Percentiles rank a stretch among this genome's conserved stretches.
Evolutionary conservation across 2,113 vertebrate genomes (phyloP).

Genomic region (Polypterus bichir): DNA sequence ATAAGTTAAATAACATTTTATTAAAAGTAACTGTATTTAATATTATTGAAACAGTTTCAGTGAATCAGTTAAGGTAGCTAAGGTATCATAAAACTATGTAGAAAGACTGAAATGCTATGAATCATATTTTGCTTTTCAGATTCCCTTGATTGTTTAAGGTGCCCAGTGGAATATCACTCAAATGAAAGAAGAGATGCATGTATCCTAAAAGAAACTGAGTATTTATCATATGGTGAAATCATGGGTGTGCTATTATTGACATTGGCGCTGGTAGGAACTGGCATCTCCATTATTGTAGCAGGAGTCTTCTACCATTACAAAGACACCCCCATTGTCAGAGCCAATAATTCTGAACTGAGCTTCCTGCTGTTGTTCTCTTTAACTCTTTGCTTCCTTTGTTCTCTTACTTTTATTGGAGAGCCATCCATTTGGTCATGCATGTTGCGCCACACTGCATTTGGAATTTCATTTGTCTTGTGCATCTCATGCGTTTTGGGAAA

Average conservation of each 20-base stretch:
- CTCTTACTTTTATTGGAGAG: constrained; percentile 4
- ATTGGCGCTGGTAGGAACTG: background rate
- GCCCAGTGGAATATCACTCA: constrained; percentile 2
- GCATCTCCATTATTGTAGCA: background rate
- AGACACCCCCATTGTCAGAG: constrained; percentile 2
- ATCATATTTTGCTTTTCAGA: constrained; percentile 15
- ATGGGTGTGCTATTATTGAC: background rate
- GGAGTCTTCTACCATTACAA: background rate
- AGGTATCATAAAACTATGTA: too few species aligned
- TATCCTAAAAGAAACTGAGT: constrained; percentile 1
- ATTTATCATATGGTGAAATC: background rate
- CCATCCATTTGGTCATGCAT: constrained; percentile 1
- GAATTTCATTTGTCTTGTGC: constrained; percentile 6
- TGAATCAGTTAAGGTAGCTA: too few species aligned
- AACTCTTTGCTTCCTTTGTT: constrained; percentile 2
- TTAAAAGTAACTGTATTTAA: too few species aligned
- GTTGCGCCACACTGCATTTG: constrained; percentile 6
- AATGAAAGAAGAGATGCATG: background rate
- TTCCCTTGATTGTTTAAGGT: constrained; percentile 1
- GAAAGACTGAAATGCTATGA: background rate
- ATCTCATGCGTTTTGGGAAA: constrained; percentile 6
- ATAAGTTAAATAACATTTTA: too few species aligned
- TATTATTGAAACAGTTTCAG: too few species aligned
- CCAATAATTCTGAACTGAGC: constrained; percentile 5
- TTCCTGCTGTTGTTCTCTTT: constrained; percentile 4